Conservation (phyloP, 2,113 vertebrate genomes). For the Eretmochelys imbricata region DNA sequence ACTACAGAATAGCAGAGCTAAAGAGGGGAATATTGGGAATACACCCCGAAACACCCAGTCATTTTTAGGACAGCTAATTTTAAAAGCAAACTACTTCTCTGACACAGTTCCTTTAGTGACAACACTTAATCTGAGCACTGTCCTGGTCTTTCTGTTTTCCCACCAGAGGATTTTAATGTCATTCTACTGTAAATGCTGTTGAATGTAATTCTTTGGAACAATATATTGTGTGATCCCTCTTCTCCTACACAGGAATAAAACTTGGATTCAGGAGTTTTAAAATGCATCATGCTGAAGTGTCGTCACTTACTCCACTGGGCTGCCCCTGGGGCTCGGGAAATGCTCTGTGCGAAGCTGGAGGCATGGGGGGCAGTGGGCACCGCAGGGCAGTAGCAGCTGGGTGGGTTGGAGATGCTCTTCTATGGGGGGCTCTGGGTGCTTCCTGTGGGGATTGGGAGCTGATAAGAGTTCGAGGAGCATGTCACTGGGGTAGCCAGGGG, state of each 20-base stretch:
- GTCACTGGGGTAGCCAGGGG: background rate
- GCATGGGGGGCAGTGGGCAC: background rate
- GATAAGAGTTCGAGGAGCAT: background rate
- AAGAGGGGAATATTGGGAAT: accelerated
- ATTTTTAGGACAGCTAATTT: slow-evolving; percentile 5
- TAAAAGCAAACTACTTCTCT: background rate
- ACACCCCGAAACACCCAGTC: accelerated
- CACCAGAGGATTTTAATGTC: slow-evolving; percentile 50
- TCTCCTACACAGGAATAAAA: slow-evolving; percentile 66
- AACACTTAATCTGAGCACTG: slow-evolving; percentile 40
- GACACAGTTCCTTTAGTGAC: background rate
- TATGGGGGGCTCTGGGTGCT: background rate
- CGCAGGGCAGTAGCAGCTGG: accelerated
- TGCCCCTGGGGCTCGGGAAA: background rate
- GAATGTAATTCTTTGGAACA: slow-evolving; percentile 68
- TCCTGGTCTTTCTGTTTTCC: slow-evolving; percentile 30
- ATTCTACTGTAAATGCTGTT: slow-evolving; percentile 71
- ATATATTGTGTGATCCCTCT: slow-evolving; percentile 66
- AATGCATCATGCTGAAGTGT: background rate
- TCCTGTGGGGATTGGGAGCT: background rate
- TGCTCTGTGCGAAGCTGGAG: accelerated
- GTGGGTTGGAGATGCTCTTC: background rate
- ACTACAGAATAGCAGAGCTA: background rate
- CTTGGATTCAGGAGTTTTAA: slow-evolving; percentile 71
- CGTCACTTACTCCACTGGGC: background rate